Base-by-base conservation (phyloP, 2,888 invertebrate genomes). In the Cantharis nigra region DNA sequence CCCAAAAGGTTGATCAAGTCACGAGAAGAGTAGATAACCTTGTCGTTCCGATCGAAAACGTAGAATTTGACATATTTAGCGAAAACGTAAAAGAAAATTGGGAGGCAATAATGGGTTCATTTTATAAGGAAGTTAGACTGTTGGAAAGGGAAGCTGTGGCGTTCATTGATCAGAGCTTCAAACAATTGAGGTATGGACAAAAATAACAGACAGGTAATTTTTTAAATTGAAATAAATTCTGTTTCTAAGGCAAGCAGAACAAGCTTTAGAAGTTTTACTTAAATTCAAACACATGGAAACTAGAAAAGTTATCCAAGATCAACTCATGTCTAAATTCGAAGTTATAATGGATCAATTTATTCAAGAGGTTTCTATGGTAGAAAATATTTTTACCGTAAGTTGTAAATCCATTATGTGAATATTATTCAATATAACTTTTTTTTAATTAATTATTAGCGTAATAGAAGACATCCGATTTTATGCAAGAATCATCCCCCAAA, bases 121-220 rank as follows among this genome's bases (percentile, higher is more conserved):
- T 97, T 85, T 92, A 95, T 87, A 91, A 90, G 20, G 95, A 96
- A 84, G 94, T 97, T 0, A 87, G 89, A 0, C 90, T 90, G 79
- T 89, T 97, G 30, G 97, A 98, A 86, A 91, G 91, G 3, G 96
- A 97, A 84, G 96, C 97, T 0, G 94, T 94, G 84, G 91, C 90
- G 79, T 96, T 97, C 83, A 96, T 98, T 78, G 96, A 97, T 86
- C 93, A 94, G 84, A 95, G 96, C 80, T 97, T 98, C 85, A 93
- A 92, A 76, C 93, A 93, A 76, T 89, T 97, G 76, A 91, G 93
- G 90, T 93, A 83, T 83, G 71, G 3, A 10, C 7, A 26, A 33
- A 16, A 13, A 64, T 9, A 26, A 26, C 26, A 9, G 26, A 7
- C 26, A 26, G 9, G 9, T 1, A 26, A 65, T 64, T 65, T 71